Evolutionary conservation across 2,113 vertebrate genomes (phyloP).

Genomic region (Mugil cephalus): DNA sequence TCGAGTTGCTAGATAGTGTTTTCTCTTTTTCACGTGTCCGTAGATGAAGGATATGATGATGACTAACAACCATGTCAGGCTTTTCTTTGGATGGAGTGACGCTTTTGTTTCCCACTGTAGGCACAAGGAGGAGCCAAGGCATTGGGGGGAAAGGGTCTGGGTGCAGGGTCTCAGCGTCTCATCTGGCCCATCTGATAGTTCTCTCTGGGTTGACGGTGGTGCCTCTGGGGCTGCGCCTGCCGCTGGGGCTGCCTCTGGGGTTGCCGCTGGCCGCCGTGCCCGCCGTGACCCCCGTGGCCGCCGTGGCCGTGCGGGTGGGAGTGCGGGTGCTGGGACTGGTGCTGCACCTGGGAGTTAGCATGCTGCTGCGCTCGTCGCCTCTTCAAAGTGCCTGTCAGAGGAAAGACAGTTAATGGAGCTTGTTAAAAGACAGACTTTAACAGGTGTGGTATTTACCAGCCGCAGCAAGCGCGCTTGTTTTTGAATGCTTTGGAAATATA

Average conservation of each 20-base stretch:
- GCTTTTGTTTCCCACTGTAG: conserved; percentile 94
- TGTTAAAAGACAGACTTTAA: too few species aligned
- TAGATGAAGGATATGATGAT: conserved; percentile 79
- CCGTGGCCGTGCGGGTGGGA: conserved; percentile 84
- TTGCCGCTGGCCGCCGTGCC: conserved; percentile 76
- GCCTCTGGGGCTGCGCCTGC: conserved; percentile 91
- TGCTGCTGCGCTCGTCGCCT: conserved; percentile 94
- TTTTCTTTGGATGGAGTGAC: conserved; percentile 97
- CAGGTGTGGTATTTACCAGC: too few species aligned
- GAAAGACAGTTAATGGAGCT: neutral
- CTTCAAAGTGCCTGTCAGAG: conserved; percentile 93
- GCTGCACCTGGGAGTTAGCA: conserved; percentile 82
- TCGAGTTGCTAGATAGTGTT: conserved; percentile 61
- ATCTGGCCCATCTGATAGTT: conserved; percentile 99
- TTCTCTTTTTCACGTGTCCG: conserved; percentile 62
- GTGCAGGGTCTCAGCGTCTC: conserved; percentile 89
- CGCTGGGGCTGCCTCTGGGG: conserved; percentile 74
- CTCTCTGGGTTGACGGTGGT: conserved; percentile 92
- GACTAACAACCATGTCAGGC: conserved; percentile 88
- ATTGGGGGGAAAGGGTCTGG: conserved; percentile 80
- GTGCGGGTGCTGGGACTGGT: conserved; percentile 88
- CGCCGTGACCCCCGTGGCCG: conserved; percentile 49
- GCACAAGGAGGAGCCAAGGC: conserved; percentile 99
- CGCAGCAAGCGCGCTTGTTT: too few species aligned
- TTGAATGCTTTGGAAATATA: too few species aligned